phyloP scores from a whole-genome alignment of 2,797 vertebrate genomes.

The Nannoperca obscura region DNA sequence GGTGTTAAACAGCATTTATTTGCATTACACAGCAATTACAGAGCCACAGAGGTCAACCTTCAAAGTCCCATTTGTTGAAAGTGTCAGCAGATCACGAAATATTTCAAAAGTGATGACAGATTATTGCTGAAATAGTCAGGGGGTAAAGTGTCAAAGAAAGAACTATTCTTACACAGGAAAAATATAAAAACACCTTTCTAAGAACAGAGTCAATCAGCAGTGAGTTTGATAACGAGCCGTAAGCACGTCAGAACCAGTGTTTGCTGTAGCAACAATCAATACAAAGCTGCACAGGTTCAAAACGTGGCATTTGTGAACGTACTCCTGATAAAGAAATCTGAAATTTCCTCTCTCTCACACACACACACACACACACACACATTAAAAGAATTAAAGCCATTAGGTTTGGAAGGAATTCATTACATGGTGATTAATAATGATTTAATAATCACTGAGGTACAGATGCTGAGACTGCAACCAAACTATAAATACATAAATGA shows the following conservation, averaged over 20 bases:
- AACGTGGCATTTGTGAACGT: constrained; percentile 35
- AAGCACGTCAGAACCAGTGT: constrained; percentile 6
- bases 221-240: background rate
- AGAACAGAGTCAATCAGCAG: constrained; percentile 22
- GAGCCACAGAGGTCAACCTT: constrained; percentile 49
- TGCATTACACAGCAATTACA: constrained; percentile 46
- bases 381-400: constrained; percentile 45
- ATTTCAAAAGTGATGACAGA: constrained; percentile 15
- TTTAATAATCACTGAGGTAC: constrained; percentile 58
- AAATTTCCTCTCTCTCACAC: constrained; percentile 29
- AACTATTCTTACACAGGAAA: constrained; percentile 25
- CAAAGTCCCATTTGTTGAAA: constrained; percentile 62
- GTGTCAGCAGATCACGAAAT: constrained; percentile 52
- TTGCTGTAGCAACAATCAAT: constrained; percentile 30
- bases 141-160: constrained; percentile 20
- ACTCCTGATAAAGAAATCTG: constrained; percentile 19
- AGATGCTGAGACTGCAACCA: constrained; percentile 17
- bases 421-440: constrained; percentile 53
- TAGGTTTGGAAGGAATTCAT: constrained; percentile 61
- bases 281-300: constrained; percentile 52
- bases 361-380: constrained; percentile 19
- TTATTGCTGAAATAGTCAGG: constrained; percentile 67
- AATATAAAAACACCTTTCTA: constrained; percentile 38
- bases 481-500: constrained; percentile 56
- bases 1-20: constrained; percentile 72